Percentiles rank a stretch among this genome's conserved stretches.
These are phyloP conservation scores for Embiotoca jacksoni DNA, from an alignment of 2,113 vertebrate genomes.

Conservation along the genomic window DNA sequence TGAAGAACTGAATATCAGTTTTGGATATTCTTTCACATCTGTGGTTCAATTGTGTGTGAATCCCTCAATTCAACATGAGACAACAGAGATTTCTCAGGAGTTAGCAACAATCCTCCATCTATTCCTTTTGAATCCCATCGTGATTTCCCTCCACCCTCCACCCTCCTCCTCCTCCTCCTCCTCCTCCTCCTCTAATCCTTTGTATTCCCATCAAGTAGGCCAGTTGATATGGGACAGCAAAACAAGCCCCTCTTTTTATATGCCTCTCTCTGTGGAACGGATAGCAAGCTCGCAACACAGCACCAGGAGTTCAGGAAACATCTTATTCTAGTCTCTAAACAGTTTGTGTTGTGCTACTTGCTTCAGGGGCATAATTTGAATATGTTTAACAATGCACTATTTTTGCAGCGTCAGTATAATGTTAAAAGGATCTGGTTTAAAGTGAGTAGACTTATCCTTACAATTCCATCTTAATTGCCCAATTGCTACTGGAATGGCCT, in stretches of 20 bases:
- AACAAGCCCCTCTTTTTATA: conserved; percentile 48
- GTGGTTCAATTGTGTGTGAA: conserved; percentile 2
- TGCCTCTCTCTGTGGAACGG: conserved; percentile 52
- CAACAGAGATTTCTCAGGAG: conserved; percentile 18
- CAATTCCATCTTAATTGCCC: conserved; percentile 38
- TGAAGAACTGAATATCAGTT: conserved; percentile 1
- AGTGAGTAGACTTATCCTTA: conserved; percentile 29
- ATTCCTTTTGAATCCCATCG: conserved; percentile 33
- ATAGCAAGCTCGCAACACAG: conserved; percentile 29
- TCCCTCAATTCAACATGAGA: conserved; percentile 13
- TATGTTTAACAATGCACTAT: conserved; percentile 47
- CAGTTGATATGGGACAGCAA: conserved; percentile 72
- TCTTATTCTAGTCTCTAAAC: conserved; percentile 50
- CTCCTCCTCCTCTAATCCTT: conserved; percentile 22
- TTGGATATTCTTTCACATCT: not conserved
- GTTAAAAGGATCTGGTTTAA: conserved; percentile 44
- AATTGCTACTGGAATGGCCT: conserved; percentile 38
- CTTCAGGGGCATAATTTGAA: conserved; percentile 42
- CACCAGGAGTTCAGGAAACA: conserved; percentile 52
- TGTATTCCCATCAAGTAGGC: conserved; percentile 70
- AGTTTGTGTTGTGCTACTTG: conserved; percentile 42
- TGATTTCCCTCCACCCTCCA: conserved; percentile 22
- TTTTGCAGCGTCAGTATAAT: conserved; percentile 57
- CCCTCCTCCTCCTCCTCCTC: conserved; percentile 3
- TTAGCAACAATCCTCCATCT: conserved; percentile 14